Conservation (phyloP, 1,140 invertebrate species). For the Pantala flavescens region DNA sequence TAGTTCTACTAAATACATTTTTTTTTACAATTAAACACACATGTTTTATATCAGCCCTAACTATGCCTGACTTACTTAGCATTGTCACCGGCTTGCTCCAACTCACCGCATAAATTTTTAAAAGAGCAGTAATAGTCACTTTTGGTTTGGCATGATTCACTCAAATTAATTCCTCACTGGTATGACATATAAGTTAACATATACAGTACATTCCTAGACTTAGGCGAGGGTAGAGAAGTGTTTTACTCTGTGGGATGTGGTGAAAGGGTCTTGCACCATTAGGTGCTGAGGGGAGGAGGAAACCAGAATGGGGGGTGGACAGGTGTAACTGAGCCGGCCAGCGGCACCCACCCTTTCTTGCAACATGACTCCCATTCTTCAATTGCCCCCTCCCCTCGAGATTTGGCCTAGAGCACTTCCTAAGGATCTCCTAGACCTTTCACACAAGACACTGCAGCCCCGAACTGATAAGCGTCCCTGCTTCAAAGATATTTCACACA, state of each 20-base stretch:
- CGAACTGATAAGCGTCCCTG: not conserved
- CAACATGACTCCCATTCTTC: not conserved
- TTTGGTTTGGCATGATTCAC: not conserved
- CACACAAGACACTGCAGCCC: not conserved
- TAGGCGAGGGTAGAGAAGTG: not conserved
- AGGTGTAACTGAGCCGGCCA: not conserved
- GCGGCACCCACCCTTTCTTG: not conserved
- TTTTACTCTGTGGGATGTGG: not conserved
- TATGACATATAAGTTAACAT: slow-evolving; percentile 10
- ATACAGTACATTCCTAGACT: not conserved
- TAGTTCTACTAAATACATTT: slow-evolving; percentile 10
- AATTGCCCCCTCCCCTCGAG: not conserved
- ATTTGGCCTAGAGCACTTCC: no score
- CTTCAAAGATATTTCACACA: slow-evolving; percentile 42
- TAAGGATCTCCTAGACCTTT: not conserved
- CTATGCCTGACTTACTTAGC: slow-evolving; percentile 8
- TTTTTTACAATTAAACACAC: slow-evolving; percentile 4
- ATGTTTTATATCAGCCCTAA: slow-evolving; percentile 10
- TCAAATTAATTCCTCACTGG: not conserved
- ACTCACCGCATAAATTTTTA: not conserved
- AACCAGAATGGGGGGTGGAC: not conserved
- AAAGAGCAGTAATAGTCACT: not conserved
- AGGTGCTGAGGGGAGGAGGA: not conserved
- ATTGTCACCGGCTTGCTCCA: not conserved
- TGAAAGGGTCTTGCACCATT: not conserved